Evolutionary conservation across 2,113 vertebrate genomes (phyloP).

Genomic region (Formicarius rufipectus): DNA sequence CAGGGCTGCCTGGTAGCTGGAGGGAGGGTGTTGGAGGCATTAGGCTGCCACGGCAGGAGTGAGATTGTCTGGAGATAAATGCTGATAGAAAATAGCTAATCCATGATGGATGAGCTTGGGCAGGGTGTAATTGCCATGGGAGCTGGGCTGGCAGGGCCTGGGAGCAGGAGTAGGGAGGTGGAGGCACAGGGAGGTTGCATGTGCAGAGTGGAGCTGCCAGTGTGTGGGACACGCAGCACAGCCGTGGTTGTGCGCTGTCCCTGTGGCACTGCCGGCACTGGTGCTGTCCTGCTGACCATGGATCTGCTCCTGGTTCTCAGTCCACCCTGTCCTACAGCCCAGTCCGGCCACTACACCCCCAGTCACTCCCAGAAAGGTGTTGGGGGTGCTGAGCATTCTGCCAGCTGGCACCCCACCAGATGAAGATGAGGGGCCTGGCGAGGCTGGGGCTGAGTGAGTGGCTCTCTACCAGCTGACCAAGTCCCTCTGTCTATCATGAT

Average conservation of each 20-base stretch:
- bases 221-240: rapidly evolving
- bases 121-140: not conserved
- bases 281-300: not conserved
- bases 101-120: slow-evolving; percentile 41
- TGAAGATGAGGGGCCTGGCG: not conserved
- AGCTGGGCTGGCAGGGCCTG: not conserved
- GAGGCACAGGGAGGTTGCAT: not conserved
- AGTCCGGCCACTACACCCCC: rapidly evolving
- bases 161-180: not conserved
- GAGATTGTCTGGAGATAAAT: slow-evolving; percentile 40
- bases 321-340: not conserved
- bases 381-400: not conserved
- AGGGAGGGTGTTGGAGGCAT: slow-evolving; percentile 23
- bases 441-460: not conserved
- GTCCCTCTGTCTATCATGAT: not conserved
- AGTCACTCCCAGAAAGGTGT: not conserved
- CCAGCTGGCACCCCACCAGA: not conserved
- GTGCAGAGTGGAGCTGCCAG: not conserved
- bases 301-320: not conserved
- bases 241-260: rapidly evolving
- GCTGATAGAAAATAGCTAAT: slow-evolving; percentile 53
- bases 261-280: rapidly evolving
- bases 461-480: not conserved
- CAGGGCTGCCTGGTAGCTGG: slow-evolving; percentile 34
- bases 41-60: not conserved